A percentile compares a stretch with the other conserved stretches of the same genome.
phyloP scores from a whole-genome alignment of 2,797 vertebrate genomes.

The Ctenosaura bakeri region DNA sequence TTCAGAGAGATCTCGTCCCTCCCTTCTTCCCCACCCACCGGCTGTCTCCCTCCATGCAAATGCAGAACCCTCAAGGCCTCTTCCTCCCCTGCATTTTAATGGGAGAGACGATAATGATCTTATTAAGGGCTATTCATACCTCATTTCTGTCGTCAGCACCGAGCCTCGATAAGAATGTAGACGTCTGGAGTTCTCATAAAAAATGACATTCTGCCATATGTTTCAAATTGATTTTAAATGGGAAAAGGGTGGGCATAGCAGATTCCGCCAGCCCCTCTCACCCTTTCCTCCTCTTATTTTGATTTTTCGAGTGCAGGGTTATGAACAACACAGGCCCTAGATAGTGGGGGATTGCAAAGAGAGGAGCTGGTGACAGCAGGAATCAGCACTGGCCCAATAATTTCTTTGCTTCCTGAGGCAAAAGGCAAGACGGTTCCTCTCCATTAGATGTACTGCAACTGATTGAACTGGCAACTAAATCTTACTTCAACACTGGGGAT shows the following conservation, averaged over 20 bases:
- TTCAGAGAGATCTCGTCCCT: neutral
- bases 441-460: neutral
- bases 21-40: neutral
- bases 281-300: constrained; percentile 4
- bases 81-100: constrained; percentile 14
- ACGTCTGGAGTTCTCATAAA: constrained; percentile 22
- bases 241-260: neutral
- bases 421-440: neutral
- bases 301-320: neutral
- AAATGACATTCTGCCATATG: constrained; percentile 30
- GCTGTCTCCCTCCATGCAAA: neutral
- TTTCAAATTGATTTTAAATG: constrained; percentile 35
- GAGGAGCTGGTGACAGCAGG: neutral
- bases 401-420: neutral
- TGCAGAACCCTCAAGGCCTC: neutral
- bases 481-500: neutral
- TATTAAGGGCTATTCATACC: constrained; percentile 25
- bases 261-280: neutral
- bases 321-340: neutral
- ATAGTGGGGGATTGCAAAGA: neutral
- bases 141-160: constrained; percentile 37
- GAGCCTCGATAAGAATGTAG: constrained; percentile 40
- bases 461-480: neutral
- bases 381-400: neutral
- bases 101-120: constrained; percentile 22